Percentiles rank a stretch among this genome's conserved stretches.
Evolutionary conservation across 2,113 vertebrate species (phyloP).

Genomic region (Calcarius ornatus): DNA sequence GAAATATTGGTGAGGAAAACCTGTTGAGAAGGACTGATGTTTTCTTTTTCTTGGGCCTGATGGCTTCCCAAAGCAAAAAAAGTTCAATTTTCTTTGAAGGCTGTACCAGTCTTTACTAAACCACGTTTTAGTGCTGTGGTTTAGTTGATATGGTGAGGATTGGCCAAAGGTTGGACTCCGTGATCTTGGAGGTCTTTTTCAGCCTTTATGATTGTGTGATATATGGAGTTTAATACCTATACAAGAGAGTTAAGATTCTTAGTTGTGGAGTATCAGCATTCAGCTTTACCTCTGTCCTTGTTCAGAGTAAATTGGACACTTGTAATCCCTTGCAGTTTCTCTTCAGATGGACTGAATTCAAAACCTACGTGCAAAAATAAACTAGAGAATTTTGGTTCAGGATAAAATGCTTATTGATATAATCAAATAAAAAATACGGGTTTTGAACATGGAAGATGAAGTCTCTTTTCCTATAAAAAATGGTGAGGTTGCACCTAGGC

Average conservation of each 20-base stretch:
- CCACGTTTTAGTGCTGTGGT: background rate
- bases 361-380: background rate
- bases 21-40: background rate
- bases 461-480: background rate
- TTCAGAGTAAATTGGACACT: background rate
- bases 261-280: background rate
- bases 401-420: background rate
- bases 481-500: background rate
- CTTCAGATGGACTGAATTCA: background rate
- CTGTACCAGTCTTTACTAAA: background rate
- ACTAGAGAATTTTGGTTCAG: background rate
- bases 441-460: background rate
- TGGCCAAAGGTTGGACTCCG: background rate
- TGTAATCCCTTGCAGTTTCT: background rate
- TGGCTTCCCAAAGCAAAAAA: background rate
- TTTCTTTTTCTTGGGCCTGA: background rate
- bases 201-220: background rate
- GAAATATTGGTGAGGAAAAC: background rate
- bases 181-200: background rate
- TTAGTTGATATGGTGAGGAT: background rate
- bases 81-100: background rate
- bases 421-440: background rate
- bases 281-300: background rate
- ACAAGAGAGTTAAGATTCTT: background rate
- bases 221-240: background rate